phyloP scores from a whole-genome alignment of 2,797 vertebrate species.

The Mycteria americana region DNA sequence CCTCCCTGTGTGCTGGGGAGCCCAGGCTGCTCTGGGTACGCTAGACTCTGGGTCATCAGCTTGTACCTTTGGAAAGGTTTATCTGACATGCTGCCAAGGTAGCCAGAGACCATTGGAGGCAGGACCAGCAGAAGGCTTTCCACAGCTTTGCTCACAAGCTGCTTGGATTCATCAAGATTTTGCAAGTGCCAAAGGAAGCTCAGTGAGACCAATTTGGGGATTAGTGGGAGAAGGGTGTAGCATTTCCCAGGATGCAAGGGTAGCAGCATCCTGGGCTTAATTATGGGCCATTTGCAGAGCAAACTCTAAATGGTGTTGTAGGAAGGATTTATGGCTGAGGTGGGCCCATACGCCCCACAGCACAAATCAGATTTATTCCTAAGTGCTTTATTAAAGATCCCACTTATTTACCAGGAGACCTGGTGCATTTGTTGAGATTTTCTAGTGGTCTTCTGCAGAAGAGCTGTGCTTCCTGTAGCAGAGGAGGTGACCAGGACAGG shows the following conservation, averaged over 20 bases:
- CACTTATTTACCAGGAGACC: background rate
- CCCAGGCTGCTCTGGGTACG: rapidly evolving
- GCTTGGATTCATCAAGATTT: background rate
- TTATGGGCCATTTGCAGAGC: background rate
- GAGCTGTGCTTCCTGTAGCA: background rate
- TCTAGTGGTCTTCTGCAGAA: background rate
- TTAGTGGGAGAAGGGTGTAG: background rate
- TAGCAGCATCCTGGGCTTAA: background rate
- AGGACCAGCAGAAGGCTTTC: background rate
- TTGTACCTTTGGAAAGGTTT: too few species aligned
- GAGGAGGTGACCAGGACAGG: background rate
- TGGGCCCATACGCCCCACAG: background rate
- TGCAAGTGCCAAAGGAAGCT: background rate
- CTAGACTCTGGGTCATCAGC: background rate
- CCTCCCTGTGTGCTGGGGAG: background rate
- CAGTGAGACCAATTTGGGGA: background rate
- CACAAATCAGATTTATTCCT: background rate
- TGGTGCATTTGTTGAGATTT: background rate
- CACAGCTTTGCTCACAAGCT: background rate
- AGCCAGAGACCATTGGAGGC: background rate
- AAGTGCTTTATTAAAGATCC: background rate
- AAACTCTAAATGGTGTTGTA: rapidly evolving
- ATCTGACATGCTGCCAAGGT: background rate
- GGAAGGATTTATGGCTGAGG: background rate
- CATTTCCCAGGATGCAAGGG: background rate